Evolutionary conservation across 2,797 vertebrate species (phyloP), one percentile per base, ranked within the genome.

Genomic region (Odontamblyopus rebecca): DNA sequence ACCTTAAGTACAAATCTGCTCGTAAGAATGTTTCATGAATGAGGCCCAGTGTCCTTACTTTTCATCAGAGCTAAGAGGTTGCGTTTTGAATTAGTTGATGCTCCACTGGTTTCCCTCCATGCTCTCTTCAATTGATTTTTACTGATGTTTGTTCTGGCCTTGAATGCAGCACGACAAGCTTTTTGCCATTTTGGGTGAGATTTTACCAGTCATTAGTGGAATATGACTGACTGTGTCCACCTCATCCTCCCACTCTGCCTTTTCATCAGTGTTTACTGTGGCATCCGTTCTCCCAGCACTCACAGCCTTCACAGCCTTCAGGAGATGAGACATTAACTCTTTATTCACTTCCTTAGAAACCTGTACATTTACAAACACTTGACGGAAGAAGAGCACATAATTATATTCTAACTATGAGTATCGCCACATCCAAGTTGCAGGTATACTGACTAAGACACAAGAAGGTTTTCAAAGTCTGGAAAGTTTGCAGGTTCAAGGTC

Each of bases 301-400:
- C 70, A 74, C 77, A 82, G 72, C 79, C 84, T 81, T 63, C 70
- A 74, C 77, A 82, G 71, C 78, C 84, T 81, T 85, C 77, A 85
- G 61, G 79, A 78, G 69, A 75, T 3, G 0, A 63, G 69, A 76
- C 69, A 72, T 69, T 76, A 82, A 73, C 61, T 44, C 64, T 48
- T 73, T 67, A 72, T 79, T 77, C 53, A 77, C 71, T 72, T 63
- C 0, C 15, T 15, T 48, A 15, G 3, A 48, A 48, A 48, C 4
- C 44, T 16, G 13, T 48, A 48, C 53, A 76, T 70, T 73, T 63
- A 38, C 26, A 77, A 23, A 62, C n/a, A 73, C 32, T 73, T 41
- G 67, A 56, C 48, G 18, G 0, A 56, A 23, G 68, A 23, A 30
- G 23, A 38, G 66, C 35, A 48, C 35, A 18, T 26, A 63, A 50